Conservation (phyloP, 2,888 invertebrate genomes). For the Acanthosepion pharaonis region DNA sequence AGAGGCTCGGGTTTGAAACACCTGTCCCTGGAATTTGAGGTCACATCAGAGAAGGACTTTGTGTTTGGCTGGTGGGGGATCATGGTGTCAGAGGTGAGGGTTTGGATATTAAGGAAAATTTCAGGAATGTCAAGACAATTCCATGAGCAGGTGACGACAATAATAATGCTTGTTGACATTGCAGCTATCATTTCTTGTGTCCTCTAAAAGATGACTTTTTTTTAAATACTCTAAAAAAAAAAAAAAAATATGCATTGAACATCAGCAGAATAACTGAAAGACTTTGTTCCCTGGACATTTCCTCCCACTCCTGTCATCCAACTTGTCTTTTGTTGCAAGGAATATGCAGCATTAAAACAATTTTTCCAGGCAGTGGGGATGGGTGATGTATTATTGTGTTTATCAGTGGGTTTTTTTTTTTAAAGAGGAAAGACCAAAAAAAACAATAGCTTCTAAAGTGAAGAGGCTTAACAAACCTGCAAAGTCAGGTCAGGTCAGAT, state of each 20-base stretch:
- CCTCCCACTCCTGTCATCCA: neutral
- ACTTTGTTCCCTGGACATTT: neutral
- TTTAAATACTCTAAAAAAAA: neutral
- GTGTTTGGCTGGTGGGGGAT: neutral
- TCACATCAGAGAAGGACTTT: neutral
- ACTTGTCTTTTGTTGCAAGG: neutral
- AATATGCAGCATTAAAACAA: neutral
- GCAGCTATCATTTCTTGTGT: neutral
- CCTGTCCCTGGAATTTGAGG: neutral
- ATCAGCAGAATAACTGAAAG: neutral
- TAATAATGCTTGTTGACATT: conserved; percentile 14
- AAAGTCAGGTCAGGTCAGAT: neutral
- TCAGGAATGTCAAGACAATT: conserved; percentile 21
- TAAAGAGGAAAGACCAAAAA: neutral
- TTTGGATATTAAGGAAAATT: neutral
- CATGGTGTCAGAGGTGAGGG: neutral
- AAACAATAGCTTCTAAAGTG: neutral
- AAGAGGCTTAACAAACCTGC: neutral
- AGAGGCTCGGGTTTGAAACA: neutral
- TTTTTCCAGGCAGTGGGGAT: neutral
- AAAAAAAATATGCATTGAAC: neutral
- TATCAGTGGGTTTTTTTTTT: neutral
- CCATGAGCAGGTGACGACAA: neutral
- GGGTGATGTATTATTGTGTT: neutral
- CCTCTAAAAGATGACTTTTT: neutral